Base-by-base conservation (phyloP, 1,140 invertebrate species). In the Trinorchestia longiramus region DNA sequence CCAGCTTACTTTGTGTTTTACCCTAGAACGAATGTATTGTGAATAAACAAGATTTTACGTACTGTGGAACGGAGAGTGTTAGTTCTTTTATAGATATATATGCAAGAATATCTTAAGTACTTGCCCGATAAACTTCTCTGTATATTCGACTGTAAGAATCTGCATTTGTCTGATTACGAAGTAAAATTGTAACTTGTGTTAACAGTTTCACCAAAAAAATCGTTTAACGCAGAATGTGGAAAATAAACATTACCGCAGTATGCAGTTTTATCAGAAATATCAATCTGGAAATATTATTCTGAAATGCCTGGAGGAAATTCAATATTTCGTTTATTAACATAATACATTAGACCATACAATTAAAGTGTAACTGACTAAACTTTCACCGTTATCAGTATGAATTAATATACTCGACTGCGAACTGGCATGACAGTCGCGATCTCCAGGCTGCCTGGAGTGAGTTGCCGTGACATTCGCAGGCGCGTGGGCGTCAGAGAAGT, bases 391-490 rank as follows among this genome's bases (percentile, higher is more conserved):
- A 77, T 11, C 62, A 77, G 8, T 28, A 23, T 11, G 62, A 11
- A 77, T 77, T 77, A 77, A n/a, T 28, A 23, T 11, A 77, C 62
- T 77, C 62, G 1, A 77, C 28, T 77, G 15, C 1, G 15, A 1
- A 41, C n/a, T 43, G 43, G 23, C 88, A 90, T 90, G 88, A 43
- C 88, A n/a, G 87, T 42, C 3, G 6, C 41, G 88, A 43, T 36
- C 8, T 90, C 3, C n/a, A 90, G 23, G 43, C 41, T 4, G 88
- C 88, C 43, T 45, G 43, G 11, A 45, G 92, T n/a, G 43, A 43
- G 92, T 94, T 44, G 92, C 92, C 92, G 92, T 94, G 92, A 94
- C 92, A 94, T 94, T 94, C 92, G 92, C 41, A 43, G 11, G 92
- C 43, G 92, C 92, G 92, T 94, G 92, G 92, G 92, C 92, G 92